Base-by-base conservation (phyloP, 2,888 invertebrate genomes). In the Spodoptera exigua region DNA sequence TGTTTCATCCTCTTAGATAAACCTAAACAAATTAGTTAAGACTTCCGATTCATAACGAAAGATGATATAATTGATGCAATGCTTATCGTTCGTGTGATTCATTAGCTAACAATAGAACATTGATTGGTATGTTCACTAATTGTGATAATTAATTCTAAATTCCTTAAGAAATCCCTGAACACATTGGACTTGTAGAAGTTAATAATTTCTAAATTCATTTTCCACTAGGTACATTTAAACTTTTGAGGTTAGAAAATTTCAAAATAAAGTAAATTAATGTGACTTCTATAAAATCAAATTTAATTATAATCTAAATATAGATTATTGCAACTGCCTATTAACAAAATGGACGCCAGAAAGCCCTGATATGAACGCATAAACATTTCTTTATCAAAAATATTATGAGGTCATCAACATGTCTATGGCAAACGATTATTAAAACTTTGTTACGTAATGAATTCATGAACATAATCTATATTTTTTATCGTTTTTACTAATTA, bases 381-480 rank as follows among this genome's bases (percentile, higher is more conserved):
- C 40, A 71, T 66, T 36, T 54, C 17, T 1, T 48, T 58, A 71
- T 65, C 45, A 12, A 18, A 54, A 48, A 27, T 9, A 17, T 43
- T 44, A 56, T 16, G 49, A 65, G 56, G 53, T 35, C 45, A 47
- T 58, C 54, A 48, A 2, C 37, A 17, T 48, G 37, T 61, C 17
- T 46, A 56, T 34, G n/a, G 48, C 40, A 43, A 43, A 43, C 39
- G 59, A 70, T 39, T 27, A 27, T 27, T 4, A 27, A 74, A 59
- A 56, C 65, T 58, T 54, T 21, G 14, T 18, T 63, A 49, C 34
- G 40, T 53, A 52, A 54, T 56, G 17, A 49, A 65, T 54, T 41
- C 52, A 4, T 69, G 59, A 73, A 63, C 37, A 43, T 56, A 45
- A 73, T 73, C 53, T 64, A 36, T 14, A 63, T 70, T 54, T 63